Conservation (phyloP, 2,888 invertebrate species). For the Eumacrocentrus americanus region DNA sequence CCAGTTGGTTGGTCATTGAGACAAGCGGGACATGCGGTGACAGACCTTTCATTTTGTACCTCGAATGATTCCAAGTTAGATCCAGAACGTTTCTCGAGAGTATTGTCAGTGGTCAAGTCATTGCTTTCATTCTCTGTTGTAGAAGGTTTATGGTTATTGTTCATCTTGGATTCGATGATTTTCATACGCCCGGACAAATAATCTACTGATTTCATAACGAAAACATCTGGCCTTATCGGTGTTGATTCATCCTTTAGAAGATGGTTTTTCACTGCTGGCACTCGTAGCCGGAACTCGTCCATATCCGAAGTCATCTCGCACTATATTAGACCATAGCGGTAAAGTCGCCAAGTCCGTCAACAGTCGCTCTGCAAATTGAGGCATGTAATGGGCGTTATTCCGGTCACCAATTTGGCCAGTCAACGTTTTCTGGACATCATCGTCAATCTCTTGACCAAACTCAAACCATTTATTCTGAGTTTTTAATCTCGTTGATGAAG, state of each 20-base stretch:
- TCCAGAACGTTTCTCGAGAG: too few species aligned
- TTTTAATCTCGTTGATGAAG: too few species aligned
- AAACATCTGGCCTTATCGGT: not conserved
- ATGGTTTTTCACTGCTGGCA: conserved; percentile 18
- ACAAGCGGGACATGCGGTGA: not conserved
- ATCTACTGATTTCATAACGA: not conserved
- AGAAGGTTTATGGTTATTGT: not conserved
- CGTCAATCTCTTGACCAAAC: conserved; percentile 7
- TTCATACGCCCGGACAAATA: not conserved
- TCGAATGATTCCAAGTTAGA: too few species aligned
- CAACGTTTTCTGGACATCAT: not conserved
- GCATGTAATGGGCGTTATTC: conserved; percentile 18
- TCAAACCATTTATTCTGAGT: not conserved
- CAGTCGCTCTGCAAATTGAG: conserved; percentile 13
- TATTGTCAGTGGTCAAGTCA: not conserved
- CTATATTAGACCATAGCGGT: conserved; percentile 21
- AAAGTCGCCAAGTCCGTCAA: conserved; percentile 11
- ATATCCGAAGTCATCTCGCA: conserved; percentile 16
- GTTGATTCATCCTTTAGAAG: not conserved
- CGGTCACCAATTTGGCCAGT: conserved; percentile 1
- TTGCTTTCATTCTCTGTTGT: not conserved
- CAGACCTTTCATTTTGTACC: not conserved
- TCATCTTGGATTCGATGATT: not conserved
- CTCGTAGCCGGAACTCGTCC: conserved; percentile 26
- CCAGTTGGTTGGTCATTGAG: not conserved